These are phyloP conservation scores for Pemphigus obesinymphae DNA, from an alignment of 1,140 invertebrate species.

Conservation along the genomic window DNA sequence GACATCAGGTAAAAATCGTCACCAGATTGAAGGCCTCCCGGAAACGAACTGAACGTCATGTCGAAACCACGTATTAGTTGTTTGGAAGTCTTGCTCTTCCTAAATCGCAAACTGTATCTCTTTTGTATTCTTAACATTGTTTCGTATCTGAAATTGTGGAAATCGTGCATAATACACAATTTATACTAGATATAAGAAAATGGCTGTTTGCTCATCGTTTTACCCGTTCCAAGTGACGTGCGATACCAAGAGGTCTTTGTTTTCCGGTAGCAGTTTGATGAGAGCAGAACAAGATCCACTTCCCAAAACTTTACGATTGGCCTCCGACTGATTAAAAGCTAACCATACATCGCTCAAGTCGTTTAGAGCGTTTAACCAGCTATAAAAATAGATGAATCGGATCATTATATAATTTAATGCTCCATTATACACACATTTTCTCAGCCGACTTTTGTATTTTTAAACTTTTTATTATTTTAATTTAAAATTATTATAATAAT, in stretches of 20 bases:
- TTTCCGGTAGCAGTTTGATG: neutral
- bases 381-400: neutral
- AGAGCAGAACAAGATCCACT: conserved; percentile 17
- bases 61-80: neutral
- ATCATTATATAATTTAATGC: too few species aligned
- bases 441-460: too few species aligned
- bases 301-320: neutral
- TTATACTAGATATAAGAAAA: too few species aligned
- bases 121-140: conserved; percentile 87
- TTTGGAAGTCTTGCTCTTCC: neutral
- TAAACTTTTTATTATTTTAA: too few species aligned
- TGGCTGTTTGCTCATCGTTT: neutral
- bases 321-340: neutral
- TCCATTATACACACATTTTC: too few species aligned
- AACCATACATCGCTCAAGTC: neutral
- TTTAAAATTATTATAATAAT: too few species aligned
- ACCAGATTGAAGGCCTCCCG: conserved; percentile 75
- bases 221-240: conserved; percentile 14
- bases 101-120: conserved; percentile 76
- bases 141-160: conserved; percentile 57
- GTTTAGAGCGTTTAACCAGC: neutral
- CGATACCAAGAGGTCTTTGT: conserved; percentile 3
- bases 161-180: neutral
- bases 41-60: conserved; percentile 75
- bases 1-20: conserved; percentile 76